A percentile compares a stretch with the other conserved stretches of the same genome.
Conservation (phyloP, 2,888 invertebrate species). For the Aradus depressus region DNA sequence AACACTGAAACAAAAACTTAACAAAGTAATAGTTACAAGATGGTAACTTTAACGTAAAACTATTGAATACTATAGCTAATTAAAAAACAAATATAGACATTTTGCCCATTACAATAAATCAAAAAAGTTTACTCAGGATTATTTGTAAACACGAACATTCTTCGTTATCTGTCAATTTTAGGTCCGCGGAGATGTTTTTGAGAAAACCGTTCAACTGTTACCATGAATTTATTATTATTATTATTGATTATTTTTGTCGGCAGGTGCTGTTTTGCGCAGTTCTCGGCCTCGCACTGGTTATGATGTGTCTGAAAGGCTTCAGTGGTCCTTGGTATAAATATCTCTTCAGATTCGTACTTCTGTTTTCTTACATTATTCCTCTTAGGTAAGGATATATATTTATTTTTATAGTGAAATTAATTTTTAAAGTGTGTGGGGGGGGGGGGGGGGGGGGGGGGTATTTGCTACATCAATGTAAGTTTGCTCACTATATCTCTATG, state of each 20-base stretch:
- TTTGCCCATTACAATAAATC: too few relatives aligned
- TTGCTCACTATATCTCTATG: too few relatives aligned
- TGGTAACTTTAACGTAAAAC: too few relatives aligned
- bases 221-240: background rate
- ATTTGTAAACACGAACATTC: background rate
- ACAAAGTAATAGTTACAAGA: too few relatives aligned
- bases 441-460: too few relatives aligned
- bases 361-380: constrained; percentile 98
- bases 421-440: too few relatives aligned
- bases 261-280: constrained; percentile 80
- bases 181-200: background rate
- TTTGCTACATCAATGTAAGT: too few relatives aligned
- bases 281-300: constrained; percentile 75
- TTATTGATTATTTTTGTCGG: background rate
- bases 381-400: constrained; percentile 54
- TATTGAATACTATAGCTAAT: too few relatives aligned
- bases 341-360: constrained; percentile 87
- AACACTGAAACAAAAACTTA: too few relatives aligned
- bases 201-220: too few relatives aligned
- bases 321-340: constrained; percentile 93
- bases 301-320: constrained; percentile 95
- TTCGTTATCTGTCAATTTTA: background rate
- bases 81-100: too few relatives aligned
- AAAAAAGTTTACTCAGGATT: too few relatives aligned
- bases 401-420: background rate